Conservation (phyloP, 2,797 vertebrate species). For the Eulemur albifrons region DNA sequence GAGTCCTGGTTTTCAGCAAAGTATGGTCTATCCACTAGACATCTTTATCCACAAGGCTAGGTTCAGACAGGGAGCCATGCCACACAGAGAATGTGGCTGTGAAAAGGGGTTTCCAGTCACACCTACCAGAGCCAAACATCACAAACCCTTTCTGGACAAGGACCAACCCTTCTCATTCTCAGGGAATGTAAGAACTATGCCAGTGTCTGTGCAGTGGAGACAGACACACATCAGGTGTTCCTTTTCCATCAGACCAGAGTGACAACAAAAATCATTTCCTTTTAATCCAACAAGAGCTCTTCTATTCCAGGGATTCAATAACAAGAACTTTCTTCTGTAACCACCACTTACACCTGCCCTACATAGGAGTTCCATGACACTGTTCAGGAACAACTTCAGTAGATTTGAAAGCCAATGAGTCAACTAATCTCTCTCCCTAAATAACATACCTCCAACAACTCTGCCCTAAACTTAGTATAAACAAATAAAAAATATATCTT, state of each 20-base stretch:
- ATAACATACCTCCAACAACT: background rate
- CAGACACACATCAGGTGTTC: conserved; percentile 67
- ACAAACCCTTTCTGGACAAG: conserved; percentile 61
- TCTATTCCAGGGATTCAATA: conserved; percentile 3
- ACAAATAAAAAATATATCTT: background rate
- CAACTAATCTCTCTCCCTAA: background rate
- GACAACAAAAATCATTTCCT: conserved; percentile 66
- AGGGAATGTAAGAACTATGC: conserved; percentile 57
- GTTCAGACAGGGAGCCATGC: conserved; percentile 31
- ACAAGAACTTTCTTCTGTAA: conserved; percentile 24
- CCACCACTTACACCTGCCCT: background rate
- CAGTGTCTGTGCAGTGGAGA: conserved; percentile 60
- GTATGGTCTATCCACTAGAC: background rate
- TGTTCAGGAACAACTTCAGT: background rate
- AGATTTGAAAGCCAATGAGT: background rate
- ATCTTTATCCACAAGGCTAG: background rate
- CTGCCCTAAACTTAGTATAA: background rate
- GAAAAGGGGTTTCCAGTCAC: conserved; percentile 61
- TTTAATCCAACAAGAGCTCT: conserved; percentile 25
- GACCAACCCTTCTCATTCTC: conserved; percentile 58
- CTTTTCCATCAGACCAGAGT: conserved; percentile 49
- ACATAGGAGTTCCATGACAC: background rate
- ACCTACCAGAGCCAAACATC: conserved; percentile 60
- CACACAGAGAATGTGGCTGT: conserved; percentile 42
- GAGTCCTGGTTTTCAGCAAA: conserved; percentile 17